Evolutionary conservation across 2,888 invertebrate species (phyloP).

Genomic region (Lepetodrilus schrolli): DNA sequence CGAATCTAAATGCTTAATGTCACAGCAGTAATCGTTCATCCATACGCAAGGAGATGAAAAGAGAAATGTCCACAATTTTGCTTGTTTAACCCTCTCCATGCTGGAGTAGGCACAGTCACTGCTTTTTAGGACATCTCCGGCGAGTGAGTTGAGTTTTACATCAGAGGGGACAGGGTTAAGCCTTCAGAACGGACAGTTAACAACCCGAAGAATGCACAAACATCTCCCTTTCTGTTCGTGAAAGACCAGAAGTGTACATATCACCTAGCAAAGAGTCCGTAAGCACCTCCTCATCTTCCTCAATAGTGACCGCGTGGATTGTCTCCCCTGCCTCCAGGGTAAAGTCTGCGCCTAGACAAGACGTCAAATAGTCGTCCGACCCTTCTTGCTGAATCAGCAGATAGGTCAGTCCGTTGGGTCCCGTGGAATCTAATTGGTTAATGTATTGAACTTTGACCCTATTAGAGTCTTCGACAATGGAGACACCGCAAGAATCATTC

Average conservation of each 20-base stretch:
- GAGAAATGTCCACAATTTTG: too few relatives aligned
- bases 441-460: background rate
- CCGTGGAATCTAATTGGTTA: background rate
- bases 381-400: constrained; percentile 11
- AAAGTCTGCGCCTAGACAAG: background rate
- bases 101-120: too few relatives aligned
- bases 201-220: constrained; percentile 1
- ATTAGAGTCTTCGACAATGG: background rate
- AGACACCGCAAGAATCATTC: background rate
- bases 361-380: constrained; percentile 4
- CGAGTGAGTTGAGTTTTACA: background rate
- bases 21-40: too few relatives aligned
- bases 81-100: too few relatives aligned
- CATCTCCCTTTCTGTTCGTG: background rate
- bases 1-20: too few relatives aligned
- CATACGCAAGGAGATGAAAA: too few relatives aligned
- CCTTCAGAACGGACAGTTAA: too few relatives aligned
- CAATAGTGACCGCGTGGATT: constrained; percentile 5
- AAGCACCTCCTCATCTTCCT: background rate
- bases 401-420: background rate
- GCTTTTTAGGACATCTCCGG: background rate
- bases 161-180: background rate
- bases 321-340: constrained; percentile 14
- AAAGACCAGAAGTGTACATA: background rate
- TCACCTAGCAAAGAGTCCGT: background rate